Conservation (phyloP, 2,113 vertebrate species). For the Dendropsophus ebraccatus region DNA sequence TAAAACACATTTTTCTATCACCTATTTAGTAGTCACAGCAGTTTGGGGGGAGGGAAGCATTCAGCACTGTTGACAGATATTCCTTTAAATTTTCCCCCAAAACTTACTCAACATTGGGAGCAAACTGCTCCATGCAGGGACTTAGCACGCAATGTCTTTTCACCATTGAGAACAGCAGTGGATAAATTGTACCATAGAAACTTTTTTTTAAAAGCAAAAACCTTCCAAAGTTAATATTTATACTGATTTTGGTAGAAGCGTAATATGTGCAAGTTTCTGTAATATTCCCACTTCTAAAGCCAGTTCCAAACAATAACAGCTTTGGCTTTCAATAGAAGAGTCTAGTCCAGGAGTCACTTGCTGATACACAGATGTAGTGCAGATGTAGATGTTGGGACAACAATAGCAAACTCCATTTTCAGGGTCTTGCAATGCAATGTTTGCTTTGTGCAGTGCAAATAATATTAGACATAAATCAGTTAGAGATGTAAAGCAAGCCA, state of each 20-base stretch:
- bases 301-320: neutral
- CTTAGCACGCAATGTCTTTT: neutral
- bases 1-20: no score
- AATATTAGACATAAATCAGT: constrained; percentile 27
- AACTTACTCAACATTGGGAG: neutral
- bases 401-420: constrained; percentile 16
- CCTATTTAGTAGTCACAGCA: no score
- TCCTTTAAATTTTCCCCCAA: no score
- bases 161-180: neutral
- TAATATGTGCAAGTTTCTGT: no score
- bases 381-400: constrained; percentile 19
- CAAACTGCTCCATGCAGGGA: neutral
- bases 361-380: constrained; percentile 24
- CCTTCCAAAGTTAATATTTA: neutral
- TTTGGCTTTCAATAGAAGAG: neutral
- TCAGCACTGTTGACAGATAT: no score
- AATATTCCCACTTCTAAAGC: neutral
- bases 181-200: neutral
- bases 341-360: constrained; percentile 17
- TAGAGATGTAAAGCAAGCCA: constrained; percentile 28
- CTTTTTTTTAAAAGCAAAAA: neutral
- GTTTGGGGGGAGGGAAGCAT: no score
- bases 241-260: neutral
- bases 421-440: constrained; percentile 1
- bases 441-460: constrained; percentile 34